These are phyloP conservation scores for Tromatobia lineatoria DNA, from an alignment of 2,888 invertebrate species.

Conservation along the genomic window DNA sequence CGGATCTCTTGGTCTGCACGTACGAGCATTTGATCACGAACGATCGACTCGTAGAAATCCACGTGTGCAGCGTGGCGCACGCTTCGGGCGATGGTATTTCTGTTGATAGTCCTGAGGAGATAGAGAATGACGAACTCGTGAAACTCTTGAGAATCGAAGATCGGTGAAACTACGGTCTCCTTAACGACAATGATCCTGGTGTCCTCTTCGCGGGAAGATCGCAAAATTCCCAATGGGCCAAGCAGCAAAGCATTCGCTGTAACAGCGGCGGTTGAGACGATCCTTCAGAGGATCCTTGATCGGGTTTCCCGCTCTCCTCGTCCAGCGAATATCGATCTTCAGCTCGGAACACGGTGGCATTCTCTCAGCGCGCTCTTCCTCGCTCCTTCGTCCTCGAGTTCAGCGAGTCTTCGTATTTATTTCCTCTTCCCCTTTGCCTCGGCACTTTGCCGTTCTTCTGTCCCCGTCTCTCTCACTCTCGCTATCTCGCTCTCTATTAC, in stretches of 20 bases:
- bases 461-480: background rate
- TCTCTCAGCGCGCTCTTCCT: slow-evolving; percentile 43
- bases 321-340: slow-evolving; percentile 59
- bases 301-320: slow-evolving; percentile 53
- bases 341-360: slow-evolving; percentile 57
- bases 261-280: slow-evolving; percentile 40
- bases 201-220: slow-evolving; percentile 35
- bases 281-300: slow-evolving; percentile 60
- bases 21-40: slow-evolving; percentile 71
- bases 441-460: slow-evolving; percentile 27
- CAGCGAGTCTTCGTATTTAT: slow-evolving; percentile 29
- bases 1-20: slow-evolving; percentile 45
- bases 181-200: slow-evolving; percentile 53
- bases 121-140: slow-evolving; percentile 30
- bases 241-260: slow-evolving; percentile 50
- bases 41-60: slow-evolving; percentile 51
- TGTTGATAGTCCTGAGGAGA: slow-evolving; percentile 30
- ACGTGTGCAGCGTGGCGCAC: slow-evolving; percentile 23
- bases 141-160: slow-evolving; percentile 42
- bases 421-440: slow-evolving; percentile 4
- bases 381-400: slow-evolving; percentile 16
- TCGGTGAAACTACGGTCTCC: slow-evolving; percentile 21
- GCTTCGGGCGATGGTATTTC: background rate
- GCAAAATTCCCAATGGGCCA: slow-evolving; percentile 27
- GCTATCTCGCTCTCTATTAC: slow-evolving; percentile 10